Conservation (phyloP, 2,113 vertebrate species). For the Laticauda laticaudata region DNA sequence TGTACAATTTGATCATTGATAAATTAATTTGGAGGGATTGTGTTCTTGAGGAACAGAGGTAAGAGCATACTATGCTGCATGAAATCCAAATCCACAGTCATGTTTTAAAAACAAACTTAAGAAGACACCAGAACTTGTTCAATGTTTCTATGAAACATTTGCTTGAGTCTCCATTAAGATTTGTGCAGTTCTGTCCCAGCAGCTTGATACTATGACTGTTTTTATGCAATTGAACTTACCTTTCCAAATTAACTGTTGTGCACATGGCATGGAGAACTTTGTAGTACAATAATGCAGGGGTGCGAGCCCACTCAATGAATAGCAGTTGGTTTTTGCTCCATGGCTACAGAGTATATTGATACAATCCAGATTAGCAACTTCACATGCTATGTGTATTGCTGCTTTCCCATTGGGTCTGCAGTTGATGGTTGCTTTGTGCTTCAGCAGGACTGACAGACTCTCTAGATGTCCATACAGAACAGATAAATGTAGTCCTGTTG, state of each 20-base stretch:
- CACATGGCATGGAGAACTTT: constrained; percentile 81
- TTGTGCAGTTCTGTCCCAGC: not conserved
- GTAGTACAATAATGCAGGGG: constrained; percentile 88
- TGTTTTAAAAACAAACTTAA: not conserved
- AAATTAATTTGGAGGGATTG: not conserved
- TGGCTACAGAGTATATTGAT: constrained; percentile 82
- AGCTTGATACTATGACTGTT: too few species aligned
- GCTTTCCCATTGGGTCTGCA: constrained; percentile 93
- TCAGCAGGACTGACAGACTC: constrained; percentile 79
- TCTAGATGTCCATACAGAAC: constrained; percentile 87
- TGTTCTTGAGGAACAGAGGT: not conserved
- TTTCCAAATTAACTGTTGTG: constrained; percentile 83
- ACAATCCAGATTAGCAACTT: constrained; percentile 78
- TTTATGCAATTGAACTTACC: constrained; percentile 70
- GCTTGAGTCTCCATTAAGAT: not conserved
- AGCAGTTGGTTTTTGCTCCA: constrained; percentile 81
- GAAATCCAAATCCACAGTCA: not conserved
- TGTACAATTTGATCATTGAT: not conserved
- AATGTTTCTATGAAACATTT: not conserved
- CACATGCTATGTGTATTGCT: constrained; percentile 89
- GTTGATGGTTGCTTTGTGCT: constrained; percentile 86
- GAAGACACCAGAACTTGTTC: not conserved
- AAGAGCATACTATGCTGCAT: not conserved
- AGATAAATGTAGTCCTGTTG: constrained; percentile 88
- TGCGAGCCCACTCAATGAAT: constrained; percentile 85